A percentile compares a stretch with the other conserved stretches of the same genome.
phyloP scores from a whole-genome alignment of 2,888 invertebrate genomes.

The Rhagonycha lutea region DNA sequence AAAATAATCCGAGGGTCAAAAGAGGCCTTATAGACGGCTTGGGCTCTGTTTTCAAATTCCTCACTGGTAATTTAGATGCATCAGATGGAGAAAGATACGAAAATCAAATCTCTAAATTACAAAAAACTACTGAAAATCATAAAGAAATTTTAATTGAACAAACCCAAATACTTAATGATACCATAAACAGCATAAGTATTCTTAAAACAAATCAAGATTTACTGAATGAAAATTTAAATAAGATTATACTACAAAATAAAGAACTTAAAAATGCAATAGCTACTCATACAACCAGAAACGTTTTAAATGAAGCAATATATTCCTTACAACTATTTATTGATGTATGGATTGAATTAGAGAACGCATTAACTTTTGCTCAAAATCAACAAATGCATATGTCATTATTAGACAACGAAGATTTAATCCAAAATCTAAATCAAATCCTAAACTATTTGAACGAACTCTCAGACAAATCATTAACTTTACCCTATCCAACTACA shows the following conservation, averaged over 20 bases:
- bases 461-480: not conserved
- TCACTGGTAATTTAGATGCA: constrained; percentile 24
- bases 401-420: not conserved
- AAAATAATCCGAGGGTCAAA: not conserved
- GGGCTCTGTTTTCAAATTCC: constrained; percentile 22
- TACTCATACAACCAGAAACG: not conserved
- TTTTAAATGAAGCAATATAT: not conserved
- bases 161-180: not conserved
- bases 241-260: not conserved
- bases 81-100: constrained; percentile 24
- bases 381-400: not conserved
- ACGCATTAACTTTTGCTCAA: not conserved
- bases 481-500: not conserved
- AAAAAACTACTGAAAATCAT: not conserved
- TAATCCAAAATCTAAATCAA: not conserved
- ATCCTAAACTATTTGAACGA: not conserved
- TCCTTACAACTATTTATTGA: not conserved
- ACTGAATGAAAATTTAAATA: not conserved
- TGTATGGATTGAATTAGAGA: not conserved
- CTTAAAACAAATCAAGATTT: not conserved
- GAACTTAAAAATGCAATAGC: not conserved
- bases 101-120: constrained; percentile 18
- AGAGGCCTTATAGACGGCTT: constrained; percentile 22
- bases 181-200: not conserved
- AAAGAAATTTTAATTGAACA: not conserved